Evolutionary conservation across 2,888 invertebrate species (phyloP).

Genomic region (Apamea monoglypha): DNA sequence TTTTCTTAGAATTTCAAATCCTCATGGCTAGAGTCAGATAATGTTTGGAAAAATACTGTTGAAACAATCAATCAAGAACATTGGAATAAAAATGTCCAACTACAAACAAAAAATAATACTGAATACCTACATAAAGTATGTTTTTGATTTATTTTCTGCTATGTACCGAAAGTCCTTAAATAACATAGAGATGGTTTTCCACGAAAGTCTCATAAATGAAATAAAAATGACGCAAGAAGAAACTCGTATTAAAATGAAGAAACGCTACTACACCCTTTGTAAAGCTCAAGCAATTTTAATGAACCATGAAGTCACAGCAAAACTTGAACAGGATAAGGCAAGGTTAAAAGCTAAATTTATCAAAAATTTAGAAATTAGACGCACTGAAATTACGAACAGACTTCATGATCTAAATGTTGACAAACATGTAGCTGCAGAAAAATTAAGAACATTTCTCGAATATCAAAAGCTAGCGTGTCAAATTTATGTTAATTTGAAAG

Average conservation of each 20-base stretch:
- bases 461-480: constrained; percentile 85
- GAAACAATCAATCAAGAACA: background rate
- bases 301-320: too few species aligned
- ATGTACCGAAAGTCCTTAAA: constrained; percentile 75
- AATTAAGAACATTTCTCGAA: constrained; percentile 60
- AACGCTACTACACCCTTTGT: constrained; percentile 71
- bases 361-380: constrained; percentile 65
- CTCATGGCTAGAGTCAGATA: too few species aligned
- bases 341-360: constrained; percentile 77
- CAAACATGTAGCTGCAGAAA: constrained; percentile 66
- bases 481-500: constrained; percentile 83
- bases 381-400: constrained; percentile 67
- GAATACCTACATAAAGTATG: constrained; percentile 74
- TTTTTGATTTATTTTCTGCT: constrained; percentile 77
- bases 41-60: too few species aligned
- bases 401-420: constrained; percentile 82
- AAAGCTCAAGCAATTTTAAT: constrained; percentile 81
- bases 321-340: too few species aligned
- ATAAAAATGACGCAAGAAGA: too few species aligned
- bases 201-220: constrained; percentile 75
- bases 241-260: too few species aligned
- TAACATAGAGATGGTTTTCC: constrained; percentile 77
- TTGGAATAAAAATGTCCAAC: background rate
- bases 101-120: background rate
- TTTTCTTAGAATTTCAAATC: too few species aligned